These are phyloP conservation scores for Periphyllus acericola DNA, from an alignment of 2,888 invertebrate genomes.

Conservation along the genomic window DNA sequence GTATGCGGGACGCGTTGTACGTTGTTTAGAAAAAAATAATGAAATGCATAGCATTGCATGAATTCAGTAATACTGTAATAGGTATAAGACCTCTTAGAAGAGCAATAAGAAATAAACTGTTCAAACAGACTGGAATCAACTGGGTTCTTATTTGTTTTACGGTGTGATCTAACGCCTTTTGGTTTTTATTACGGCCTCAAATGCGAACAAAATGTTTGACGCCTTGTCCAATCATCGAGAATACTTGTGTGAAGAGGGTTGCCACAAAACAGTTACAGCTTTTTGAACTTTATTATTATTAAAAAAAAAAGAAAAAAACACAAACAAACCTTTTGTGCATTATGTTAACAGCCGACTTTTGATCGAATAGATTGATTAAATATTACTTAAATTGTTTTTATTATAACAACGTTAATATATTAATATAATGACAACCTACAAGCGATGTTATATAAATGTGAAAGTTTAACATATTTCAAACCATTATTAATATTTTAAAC, in stretches of 20 bases:
- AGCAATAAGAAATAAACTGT: not conserved
- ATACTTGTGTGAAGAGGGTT: not conserved
- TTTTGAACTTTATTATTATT: constrained; percentile 28
- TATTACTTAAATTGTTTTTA: not conserved
- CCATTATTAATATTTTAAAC: too few relatives aligned
- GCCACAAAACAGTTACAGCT: not conserved
- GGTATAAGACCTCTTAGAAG: not conserved
- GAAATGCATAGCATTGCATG: not conserved
- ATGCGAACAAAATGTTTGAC: not conserved
- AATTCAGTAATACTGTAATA: not conserved
- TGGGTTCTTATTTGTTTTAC: constrained; percentile 19
- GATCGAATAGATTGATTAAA: not conserved
- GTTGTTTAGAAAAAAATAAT: not conserved
- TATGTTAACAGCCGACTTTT: not conserved
- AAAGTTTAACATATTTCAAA: too few relatives aligned
- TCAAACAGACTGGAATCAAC: not conserved
- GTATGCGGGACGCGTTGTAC: not conserved
- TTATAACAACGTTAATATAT: not conserved
- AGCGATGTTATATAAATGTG: too few relatives aligned
- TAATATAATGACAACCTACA: too few relatives aligned
- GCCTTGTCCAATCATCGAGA: constrained; percentile 24
- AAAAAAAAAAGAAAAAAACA: not conserved
- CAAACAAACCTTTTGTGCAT: not conserved
- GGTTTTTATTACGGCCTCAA: constrained; percentile 14
- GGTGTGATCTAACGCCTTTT: not conserved